phyloP scores from a whole-genome alignment of 1,140 invertebrate genomes.

The Brachionus asplanchnoidis region DNA sequence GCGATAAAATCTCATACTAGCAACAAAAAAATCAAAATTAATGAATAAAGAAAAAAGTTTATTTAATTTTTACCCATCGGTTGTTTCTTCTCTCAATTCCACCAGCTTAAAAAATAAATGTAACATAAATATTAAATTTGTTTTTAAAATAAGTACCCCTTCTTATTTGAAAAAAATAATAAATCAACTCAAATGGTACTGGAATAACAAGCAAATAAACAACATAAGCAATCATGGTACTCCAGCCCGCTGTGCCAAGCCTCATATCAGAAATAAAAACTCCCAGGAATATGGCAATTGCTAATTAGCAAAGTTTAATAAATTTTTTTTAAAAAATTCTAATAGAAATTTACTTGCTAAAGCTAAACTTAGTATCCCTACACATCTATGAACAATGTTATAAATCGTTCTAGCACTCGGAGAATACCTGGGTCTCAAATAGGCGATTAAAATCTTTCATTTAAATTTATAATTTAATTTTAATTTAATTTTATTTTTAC shows the following conservation, averaged over 20 bases:
- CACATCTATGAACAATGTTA: neutral
- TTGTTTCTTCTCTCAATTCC: neutral
- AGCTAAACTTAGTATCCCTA: neutral
- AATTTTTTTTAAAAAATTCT: neutral
- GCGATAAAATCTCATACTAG: neutral
- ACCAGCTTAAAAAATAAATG: neutral
- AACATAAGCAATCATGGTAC: constrained; percentile 21
- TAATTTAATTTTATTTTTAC: neutral
- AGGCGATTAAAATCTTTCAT: neutral
- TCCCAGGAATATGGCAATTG: neutral
- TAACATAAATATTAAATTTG: too few relatives aligned
- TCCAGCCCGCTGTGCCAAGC: neutral
- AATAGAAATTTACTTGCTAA: neutral
- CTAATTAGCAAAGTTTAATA: neutral
- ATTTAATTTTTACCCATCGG: neutral
- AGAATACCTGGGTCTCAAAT: neutral
- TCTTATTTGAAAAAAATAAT: constrained; percentile 7
- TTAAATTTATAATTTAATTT: neutral
- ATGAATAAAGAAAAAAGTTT: neutral
- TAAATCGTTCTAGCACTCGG: neutral
- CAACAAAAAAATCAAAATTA: neutral
- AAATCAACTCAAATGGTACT: neutral
- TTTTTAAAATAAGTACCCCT: neutral
- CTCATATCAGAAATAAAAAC: neutral
- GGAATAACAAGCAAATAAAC: neutral